phyloP scores from a whole-genome alignment of 2,797 vertebrate species.

The Apogon hyalosoma region DNA sequence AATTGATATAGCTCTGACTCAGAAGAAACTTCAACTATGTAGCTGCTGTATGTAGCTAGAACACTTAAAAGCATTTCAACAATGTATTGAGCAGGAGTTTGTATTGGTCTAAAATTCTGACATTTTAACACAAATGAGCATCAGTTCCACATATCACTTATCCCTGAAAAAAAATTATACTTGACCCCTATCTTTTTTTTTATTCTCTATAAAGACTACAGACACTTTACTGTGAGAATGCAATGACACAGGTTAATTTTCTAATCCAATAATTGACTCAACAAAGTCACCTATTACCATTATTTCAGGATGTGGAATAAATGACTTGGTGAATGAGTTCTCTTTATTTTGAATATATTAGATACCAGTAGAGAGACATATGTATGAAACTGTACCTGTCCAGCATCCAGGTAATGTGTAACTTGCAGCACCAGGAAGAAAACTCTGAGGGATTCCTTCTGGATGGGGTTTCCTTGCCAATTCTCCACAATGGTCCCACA shows the following conservation, averaged over 20 bases:
- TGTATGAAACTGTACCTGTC: slow-evolving; percentile 84
- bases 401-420: slow-evolving; percentile 93
- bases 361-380: slow-evolving; percentile 79
- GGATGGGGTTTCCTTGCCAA: slow-evolving; percentile 95
- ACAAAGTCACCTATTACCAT: no score
- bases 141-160: no score
- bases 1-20: no score
- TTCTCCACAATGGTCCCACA: slow-evolving; percentile 94
- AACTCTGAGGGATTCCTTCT: slow-evolving; percentile 91
- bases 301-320: background rate
- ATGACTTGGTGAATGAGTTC: background rate
- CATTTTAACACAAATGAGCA: no score
- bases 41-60: no score
- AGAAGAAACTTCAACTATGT: no score
- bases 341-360: background rate
- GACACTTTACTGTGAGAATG: background rate
- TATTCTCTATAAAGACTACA: background rate
- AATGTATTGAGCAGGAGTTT: no score
- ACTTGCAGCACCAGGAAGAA: slow-evolving; percentile 95
- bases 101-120: no score
- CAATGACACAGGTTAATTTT: background rate
- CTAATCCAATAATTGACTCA: background rate
- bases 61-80: no score
- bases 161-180: no score
- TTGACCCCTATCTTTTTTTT: no score